phyloP scores from a whole-genome alignment of 2,888 invertebrate species.

The Cataglyphis altisquamis region DNA sequence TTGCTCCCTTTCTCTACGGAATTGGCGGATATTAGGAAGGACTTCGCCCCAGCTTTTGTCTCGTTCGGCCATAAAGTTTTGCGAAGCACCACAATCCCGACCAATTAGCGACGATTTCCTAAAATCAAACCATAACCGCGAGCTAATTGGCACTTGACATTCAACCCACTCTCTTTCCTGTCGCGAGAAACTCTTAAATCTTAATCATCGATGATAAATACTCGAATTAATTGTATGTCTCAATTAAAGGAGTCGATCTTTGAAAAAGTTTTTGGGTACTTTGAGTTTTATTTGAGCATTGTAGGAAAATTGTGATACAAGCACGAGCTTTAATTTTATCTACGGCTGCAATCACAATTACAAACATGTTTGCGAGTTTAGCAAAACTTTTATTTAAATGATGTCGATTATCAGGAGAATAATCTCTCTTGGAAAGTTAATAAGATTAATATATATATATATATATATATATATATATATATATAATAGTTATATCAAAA shows the following conservation, averaged over 20 bases:
- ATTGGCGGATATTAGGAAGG: constrained; percentile 72
- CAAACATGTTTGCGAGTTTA: not conserved
- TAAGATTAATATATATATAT: not conserved
- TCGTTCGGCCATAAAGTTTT: constrained; percentile 69
- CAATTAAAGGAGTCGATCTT: not conserved
- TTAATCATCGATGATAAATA: constrained; percentile 40
- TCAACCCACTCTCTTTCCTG: constrained; percentile 47
- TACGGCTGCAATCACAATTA: not conserved
- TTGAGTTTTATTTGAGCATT: not conserved
- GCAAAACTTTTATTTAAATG: not conserved
- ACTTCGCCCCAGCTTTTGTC: constrained; percentile 72
- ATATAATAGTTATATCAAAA: not conserved
- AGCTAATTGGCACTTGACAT: constrained; percentile 76
- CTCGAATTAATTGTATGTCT: constrained; percentile 35
- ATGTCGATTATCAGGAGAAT: not conserved
- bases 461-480: not conserved
- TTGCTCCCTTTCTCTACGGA: constrained; percentile 42
- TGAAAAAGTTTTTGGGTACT: not conserved
- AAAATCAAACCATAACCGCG: constrained; percentile 73
- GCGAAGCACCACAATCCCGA: constrained; percentile 71
- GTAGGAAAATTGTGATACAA: not conserved
- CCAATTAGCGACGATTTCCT: constrained; percentile 76
- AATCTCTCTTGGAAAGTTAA: not conserved
- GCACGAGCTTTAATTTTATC: not conserved
- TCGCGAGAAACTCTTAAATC: constrained; percentile 43